phyloP scores from a whole-genome alignment of 2,888 invertebrate genomes.

The Epirrhoe alternata region DNA sequence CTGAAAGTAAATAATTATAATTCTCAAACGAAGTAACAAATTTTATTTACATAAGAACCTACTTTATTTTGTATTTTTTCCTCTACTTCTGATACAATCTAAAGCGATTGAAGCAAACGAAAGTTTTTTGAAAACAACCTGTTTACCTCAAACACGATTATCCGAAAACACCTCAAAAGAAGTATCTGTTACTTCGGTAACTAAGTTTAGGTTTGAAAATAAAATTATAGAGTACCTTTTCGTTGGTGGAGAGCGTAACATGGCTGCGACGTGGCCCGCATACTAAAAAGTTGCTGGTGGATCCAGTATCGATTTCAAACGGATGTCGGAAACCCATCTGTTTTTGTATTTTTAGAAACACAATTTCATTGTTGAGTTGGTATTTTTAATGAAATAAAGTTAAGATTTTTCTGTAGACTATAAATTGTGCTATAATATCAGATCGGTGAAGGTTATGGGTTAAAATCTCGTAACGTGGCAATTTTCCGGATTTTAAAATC shows the following conservation, averaged over 20 bases:
- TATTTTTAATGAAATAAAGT: neutral
- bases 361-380: conserved; percentile 24
- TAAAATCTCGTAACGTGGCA: too few species aligned
- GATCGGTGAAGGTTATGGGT: too few species aligned
- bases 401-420: neutral
- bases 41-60: neutral
- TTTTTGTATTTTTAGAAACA: conserved; percentile 46
- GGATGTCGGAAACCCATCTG: conserved; percentile 61
- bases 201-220: conserved; percentile 82
- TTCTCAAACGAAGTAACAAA: too few species aligned
- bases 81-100: neutral
- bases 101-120: neutral
- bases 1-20: too few species aligned
- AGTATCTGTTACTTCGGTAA: conserved; percentile 80
- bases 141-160: conserved; percentile 56
- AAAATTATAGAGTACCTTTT: conserved; percentile 84
- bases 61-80: neutral
- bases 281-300: conserved; percentile 62
- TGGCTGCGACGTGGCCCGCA: conserved; percentile 68
- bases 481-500: too few species aligned
- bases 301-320: conserved; percentile 69
- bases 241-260: conserved; percentile 77
- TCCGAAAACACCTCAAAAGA: conserved; percentile 58
- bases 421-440: too few species aligned
- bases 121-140: conserved; percentile 21